Evolutionary conservation across 2,113 vertebrate genomes (phyloP).

Genomic region (Orthonyx spaldingii): DNA sequence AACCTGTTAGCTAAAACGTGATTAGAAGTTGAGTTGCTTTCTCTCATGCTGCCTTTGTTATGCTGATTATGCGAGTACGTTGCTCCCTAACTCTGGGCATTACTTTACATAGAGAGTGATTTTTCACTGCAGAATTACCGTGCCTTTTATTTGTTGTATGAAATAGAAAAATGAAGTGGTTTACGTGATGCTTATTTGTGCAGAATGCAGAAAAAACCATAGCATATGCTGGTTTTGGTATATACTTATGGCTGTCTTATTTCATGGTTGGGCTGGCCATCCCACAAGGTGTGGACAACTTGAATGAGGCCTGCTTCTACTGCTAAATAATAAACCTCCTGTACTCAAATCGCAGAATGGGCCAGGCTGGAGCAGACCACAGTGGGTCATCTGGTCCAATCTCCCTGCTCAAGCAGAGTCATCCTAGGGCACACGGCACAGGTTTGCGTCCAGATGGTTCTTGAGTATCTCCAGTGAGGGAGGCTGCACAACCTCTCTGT

Average conservation of each 20-base stretch:
- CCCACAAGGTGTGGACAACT: neutral
- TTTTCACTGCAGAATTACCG: neutral
- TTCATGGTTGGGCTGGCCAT: neutral
- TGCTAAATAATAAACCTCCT: neutral
- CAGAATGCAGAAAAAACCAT: neutral
- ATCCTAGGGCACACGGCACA: neutral
- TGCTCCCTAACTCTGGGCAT: neutral
- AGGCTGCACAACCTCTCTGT: neutral
- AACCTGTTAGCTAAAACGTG: constrained; percentile 35
- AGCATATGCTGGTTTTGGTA: neutral
- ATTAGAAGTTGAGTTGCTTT: constrained; percentile 17
- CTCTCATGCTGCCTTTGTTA: neutral
- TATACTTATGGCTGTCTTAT: neutral
- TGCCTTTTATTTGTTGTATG: neutral
- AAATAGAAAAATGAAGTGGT: neutral
- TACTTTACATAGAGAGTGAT: neutral
- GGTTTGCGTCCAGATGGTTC: neutral
- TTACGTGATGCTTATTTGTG: neutral
- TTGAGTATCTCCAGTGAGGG: neutral
- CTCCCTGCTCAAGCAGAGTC: neutral
- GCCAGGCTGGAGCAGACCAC: neutral
- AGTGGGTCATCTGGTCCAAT: neutral
- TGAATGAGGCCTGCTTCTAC: neutral
- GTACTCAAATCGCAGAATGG: neutral
- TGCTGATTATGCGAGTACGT: neutral